A percentile compares a stretch with the other conserved stretches of the same genome.
Conservation (phyloP, 2,797 vertebrate species). For the Myotis findleyi region DNA sequence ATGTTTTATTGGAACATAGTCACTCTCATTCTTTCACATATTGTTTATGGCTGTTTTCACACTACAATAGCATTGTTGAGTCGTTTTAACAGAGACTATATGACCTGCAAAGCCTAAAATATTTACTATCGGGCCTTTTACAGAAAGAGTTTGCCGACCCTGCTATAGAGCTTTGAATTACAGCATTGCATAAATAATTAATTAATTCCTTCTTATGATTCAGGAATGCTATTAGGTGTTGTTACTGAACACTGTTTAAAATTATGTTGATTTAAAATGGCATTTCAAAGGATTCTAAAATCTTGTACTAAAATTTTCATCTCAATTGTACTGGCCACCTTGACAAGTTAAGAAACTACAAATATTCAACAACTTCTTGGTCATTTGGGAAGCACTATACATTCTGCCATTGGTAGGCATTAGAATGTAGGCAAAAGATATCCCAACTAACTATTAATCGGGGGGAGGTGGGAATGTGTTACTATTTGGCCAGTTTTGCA, state of each 20-base stretch:
- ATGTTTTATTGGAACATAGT: constrained; percentile 68
- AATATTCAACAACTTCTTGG: not conserved
- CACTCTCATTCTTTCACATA: constrained; percentile 57
- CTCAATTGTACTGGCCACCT: not conserved
- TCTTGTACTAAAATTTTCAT: constrained; percentile 28
- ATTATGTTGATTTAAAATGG: constrained; percentile 6
- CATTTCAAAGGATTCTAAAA: constrained; percentile 61
- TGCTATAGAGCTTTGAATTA: constrained; percentile 24
- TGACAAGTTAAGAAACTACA: constrained; percentile 8
- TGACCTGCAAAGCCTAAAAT: constrained; percentile 53
- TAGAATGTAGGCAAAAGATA: not conserved
- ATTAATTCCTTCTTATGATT: constrained; percentile 40
- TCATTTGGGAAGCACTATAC: not conserved
- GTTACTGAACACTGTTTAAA: constrained; percentile 11
- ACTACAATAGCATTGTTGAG: constrained; percentile 6
- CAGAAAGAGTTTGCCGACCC: not conserved
- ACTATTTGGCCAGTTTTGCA: not conserved
- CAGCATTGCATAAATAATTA: constrained; percentile 16
- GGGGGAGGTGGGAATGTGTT: not conserved
- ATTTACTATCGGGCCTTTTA: constrained; percentile 37
- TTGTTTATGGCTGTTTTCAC: constrained; percentile 65
- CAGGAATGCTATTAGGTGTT: not conserved
- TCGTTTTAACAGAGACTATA: constrained; percentile 43
- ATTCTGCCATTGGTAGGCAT: not conserved
- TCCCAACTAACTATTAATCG: not conserved